phyloP scores from a whole-genome alignment of 2,888 invertebrate species.

The Neria commutata region DNA sequence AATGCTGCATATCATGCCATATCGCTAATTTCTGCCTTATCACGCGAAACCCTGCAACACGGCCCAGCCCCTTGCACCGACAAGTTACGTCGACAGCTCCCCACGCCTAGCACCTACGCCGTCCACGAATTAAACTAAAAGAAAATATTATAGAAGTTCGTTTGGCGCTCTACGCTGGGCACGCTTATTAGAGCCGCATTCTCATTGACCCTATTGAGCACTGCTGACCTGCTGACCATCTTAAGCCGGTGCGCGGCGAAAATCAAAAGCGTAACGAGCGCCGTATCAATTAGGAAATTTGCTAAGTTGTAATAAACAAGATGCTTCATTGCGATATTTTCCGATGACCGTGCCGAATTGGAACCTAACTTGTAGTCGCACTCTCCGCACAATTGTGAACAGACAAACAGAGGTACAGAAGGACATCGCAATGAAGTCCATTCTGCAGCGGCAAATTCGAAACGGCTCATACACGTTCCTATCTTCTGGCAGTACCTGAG shows the following conservation, averaged over 20 bases:
- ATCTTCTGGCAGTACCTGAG: background rate
- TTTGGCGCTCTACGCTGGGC: conserved; percentile 28
- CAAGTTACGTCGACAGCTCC: too few species aligned
- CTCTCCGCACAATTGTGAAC: too few species aligned
- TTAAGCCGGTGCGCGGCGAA: conserved; percentile 36
- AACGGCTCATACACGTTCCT: conserved; percentile 28
- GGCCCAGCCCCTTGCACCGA: conserved; percentile 37
- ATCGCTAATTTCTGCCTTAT: conserved; percentile 33
- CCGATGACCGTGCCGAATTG: conserved; percentile 46
- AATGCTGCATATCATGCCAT: background rate
- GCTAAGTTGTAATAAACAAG: conserved; percentile 56
- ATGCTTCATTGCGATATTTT: conserved; percentile 43
- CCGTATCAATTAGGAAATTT: conserved; percentile 46
- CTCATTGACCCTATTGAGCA: too few species aligned
- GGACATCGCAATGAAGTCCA: conserved; percentile 7
- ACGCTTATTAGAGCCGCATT: conserved; percentile 48
- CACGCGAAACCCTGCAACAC: conserved; percentile 30
- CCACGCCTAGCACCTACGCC: background rate
- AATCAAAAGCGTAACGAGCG: conserved; percentile 19
- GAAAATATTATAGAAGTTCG: conserved; percentile 17
- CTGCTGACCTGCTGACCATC: conserved; percentile 33
- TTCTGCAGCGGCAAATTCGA: conserved; percentile 43
- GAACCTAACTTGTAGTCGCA: too few species aligned
- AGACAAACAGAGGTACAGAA: conserved; percentile 22
- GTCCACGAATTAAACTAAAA: background rate